These are phyloP conservation scores for Scrobipalpa atriplicella DNA, from an alignment of 2,888 invertebrate genomes.

Conservation along the genomic window DNA sequence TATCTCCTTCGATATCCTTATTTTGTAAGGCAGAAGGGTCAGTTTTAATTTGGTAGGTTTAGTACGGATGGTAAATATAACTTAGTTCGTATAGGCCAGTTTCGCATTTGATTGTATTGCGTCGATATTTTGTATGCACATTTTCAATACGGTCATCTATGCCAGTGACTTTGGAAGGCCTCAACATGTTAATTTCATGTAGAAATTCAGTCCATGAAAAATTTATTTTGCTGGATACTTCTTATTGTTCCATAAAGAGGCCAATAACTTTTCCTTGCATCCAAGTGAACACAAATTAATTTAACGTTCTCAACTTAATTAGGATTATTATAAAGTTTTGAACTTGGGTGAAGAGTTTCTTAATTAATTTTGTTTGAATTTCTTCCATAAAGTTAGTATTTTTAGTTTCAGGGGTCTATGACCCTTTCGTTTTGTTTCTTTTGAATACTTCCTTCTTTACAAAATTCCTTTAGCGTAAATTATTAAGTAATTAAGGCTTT, in stretches of 20 bases:
- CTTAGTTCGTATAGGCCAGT: slow-evolving; percentile 57
- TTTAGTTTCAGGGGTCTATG: neutral
- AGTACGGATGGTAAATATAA: slow-evolving; percentile 37
- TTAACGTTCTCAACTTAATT: neutral
- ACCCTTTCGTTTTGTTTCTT: neutral
- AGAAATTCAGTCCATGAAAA: neutral
- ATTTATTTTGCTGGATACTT: neutral
- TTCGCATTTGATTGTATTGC: slow-evolving; percentile 71
- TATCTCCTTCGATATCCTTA: slow-evolving; percentile 34
- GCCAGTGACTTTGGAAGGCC: slow-evolving; percentile 55
- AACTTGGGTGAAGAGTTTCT: neutral
- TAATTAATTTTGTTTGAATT: neutral
- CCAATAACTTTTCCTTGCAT: too few relatives aligned
- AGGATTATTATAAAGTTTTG: neutral
- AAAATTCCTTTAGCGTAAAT: neutral
- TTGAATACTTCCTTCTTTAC: neutral
- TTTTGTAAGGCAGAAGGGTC: slow-evolving; percentile 33
- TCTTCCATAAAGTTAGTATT: neutral
- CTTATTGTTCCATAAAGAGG: too few relatives aligned
- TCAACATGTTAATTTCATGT: slow-evolving; percentile 54
- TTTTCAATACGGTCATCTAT: slow-evolving; percentile 77
- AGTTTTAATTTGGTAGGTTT: slow-evolving; percentile 38
- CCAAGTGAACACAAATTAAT: neutral
- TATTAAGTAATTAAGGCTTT: neutral
- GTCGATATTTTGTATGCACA: slow-evolving; percentile 77